phyloP scores from a whole-genome alignment of 2,113 vertebrate genomes.

The Myotis yumanensis region DNA sequence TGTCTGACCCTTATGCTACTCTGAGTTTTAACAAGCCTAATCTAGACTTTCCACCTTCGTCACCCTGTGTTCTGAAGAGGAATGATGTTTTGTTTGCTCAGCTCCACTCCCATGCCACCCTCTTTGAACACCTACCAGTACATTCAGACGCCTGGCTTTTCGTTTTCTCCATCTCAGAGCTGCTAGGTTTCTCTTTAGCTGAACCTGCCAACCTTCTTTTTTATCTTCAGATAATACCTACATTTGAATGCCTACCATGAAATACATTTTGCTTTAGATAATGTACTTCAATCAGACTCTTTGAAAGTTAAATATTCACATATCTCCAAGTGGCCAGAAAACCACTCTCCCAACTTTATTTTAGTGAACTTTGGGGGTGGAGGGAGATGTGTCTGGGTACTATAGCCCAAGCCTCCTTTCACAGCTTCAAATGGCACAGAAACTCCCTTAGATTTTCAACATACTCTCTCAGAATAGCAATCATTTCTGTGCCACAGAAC shows the following conservation, averaged over 20 bases:
- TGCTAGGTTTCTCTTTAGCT: slow-evolving; percentile 28
- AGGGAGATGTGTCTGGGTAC: slow-evolving; percentile 18
- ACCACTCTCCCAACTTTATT: slow-evolving; percentile 55
- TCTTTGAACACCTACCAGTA: background rate
- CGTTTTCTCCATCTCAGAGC: slow-evolving; percentile 45
- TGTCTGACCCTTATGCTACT: background rate
- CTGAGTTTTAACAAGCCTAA: slow-evolving; percentile 21
- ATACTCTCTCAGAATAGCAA: slow-evolving; percentile 64
- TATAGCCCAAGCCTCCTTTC: slow-evolving; percentile 41
- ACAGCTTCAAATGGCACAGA: slow-evolving; percentile 67
- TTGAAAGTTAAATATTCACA: slow-evolving; percentile 57
- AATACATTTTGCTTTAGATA: slow-evolving; percentile 51
- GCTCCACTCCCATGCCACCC: background rate
- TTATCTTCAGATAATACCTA: slow-evolving; percentile 37
- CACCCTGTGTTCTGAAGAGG: background rate
- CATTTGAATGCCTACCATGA: slow-evolving; percentile 39
- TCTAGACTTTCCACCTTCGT: background rate
- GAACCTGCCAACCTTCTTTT: slow-evolving; percentile 40
- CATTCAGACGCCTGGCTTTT: slow-evolving; percentile 13
- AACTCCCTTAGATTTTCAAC: slow-evolving; percentile 57
- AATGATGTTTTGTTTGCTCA: background rate
- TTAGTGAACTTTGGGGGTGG: slow-evolving; percentile 50
- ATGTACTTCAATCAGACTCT: slow-evolving; percentile 52
- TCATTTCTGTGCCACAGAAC: slow-evolving; percentile 45
- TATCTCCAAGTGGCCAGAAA: background rate